A percentile compares a stretch with the other conserved stretches of the same genome.
Evolutionary conservation across 35 echinoderm and acorn worm species (phyloP).

Genomic region (Anneissia japonica): DNA sequence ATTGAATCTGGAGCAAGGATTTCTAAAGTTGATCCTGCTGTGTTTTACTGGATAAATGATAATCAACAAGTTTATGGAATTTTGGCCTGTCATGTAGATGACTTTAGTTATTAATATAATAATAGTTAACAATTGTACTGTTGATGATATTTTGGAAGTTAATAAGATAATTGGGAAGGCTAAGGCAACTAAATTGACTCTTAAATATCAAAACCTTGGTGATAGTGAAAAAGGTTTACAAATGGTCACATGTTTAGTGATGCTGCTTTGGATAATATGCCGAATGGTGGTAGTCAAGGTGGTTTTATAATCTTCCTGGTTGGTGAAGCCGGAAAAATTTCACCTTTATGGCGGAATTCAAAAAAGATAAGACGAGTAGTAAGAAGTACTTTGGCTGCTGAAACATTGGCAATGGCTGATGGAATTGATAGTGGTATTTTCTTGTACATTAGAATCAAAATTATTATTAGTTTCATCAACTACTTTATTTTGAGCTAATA

Average conservation of each 20-base stretch:
- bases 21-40: no score
- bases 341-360: conserved; percentile 32
- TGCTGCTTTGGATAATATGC: conserved; percentile 47
- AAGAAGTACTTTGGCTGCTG: conserved; percentile 20
- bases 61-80: neutral
- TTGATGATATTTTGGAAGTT: conserved; percentile 29
- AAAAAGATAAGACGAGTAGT: conserved; percentile 38
- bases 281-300: conserved; percentile 42
- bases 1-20: no score
- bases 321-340: conserved; percentile 16
- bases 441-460: no score
- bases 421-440: no score
- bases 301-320: conserved; percentile 36
- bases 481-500: no score
- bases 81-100: no score
- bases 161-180: conserved; percentile 39
- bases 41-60: no score
- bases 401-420: conserved; percentile 20
- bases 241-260: conserved; percentile 44
- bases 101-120: no score
- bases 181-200: conserved; percentile 16
- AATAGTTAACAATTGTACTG: conserved; percentile 17
- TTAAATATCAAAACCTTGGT: conserved; percentile 13
- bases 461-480: no score
- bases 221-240: conserved; percentile 10